phyloP scores from a whole-genome alignment of 1,140 invertebrate species.

The Aphelenchoides besseyi region DNA sequence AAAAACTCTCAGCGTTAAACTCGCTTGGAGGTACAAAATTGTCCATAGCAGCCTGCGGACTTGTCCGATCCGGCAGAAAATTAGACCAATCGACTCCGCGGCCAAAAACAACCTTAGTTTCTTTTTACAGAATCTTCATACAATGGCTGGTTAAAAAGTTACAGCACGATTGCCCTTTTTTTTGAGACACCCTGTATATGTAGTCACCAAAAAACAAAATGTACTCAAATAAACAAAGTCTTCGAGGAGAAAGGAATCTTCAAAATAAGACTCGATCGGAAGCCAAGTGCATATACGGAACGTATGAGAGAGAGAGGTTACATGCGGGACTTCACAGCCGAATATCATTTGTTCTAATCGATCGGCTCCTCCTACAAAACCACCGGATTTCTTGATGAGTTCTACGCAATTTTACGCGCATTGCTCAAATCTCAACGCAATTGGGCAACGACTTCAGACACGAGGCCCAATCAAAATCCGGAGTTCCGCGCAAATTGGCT shows the following conservation, averaged over 20 bases:
- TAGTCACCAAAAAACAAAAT: not conserved
- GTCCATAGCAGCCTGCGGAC: too few species aligned
- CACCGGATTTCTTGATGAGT: not conserved
- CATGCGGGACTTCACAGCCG: not conserved
- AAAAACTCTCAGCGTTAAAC: too few species aligned
- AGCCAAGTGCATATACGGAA: constrained; percentile 1
- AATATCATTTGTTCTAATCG: not conserved
- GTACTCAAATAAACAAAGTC: not conserved
- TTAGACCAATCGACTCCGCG: too few species aligned
- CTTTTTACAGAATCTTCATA: not conserved
- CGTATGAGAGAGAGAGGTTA: not conserved
- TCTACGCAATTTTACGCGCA: not conserved
- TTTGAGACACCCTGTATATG: not conserved
- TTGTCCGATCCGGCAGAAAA: too few species aligned
- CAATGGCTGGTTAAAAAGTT: not conserved
- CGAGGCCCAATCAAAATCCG: constrained; percentile 2
- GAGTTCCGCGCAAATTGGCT: not conserved
- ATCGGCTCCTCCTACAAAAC: not conserved
- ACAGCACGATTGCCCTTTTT: not conserved
- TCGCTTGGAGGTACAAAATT: too few species aligned
- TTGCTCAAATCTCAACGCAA: not conserved
- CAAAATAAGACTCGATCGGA: not conserved
- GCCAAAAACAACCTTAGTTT: too few species aligned
- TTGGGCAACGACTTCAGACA: not conserved
- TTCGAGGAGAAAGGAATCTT: not conserved